Evolutionary conservation across 2,888 invertebrate genomes (phyloP), one percentile per base, ranked within the genome.

Genomic region (Opisthograptis luteolata): DNA sequence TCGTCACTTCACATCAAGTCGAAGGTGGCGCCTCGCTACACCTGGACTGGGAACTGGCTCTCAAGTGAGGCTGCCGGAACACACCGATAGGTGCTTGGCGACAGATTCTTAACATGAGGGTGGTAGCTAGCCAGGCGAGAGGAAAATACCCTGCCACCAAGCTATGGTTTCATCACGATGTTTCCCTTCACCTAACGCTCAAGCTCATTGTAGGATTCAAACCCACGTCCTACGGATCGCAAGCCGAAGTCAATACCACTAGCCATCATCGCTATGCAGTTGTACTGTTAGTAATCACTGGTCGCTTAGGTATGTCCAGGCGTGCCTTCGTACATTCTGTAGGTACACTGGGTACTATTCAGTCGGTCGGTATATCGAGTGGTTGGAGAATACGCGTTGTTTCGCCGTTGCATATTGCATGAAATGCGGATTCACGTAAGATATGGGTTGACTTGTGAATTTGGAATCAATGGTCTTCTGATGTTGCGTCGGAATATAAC

Each of bases 271-370:
- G 20, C 19, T 20, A 24, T 8, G 24, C 35, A 35, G 22, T 14
- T 24, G n/a, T 13, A n/a, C 14, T 17, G 25, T 17, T 17, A 3
- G 17, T 5, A 17, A 3, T 5, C 17, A 22, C 5, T 20, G 12
- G 3, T n/a, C 7, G 47, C 9, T 22, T n/a, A 41, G 28, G 36
- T 24, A 13, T 20, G 35, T 48, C 27, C 27, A 7, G 13, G 4
- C 3, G n/a, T 27, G 10, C 10, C 13, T 19, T 24, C 34, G n/a
- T 36, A 25, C 8, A 31, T 36, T 37, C 31, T 8, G 39, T 44
- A 81, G 79, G 78, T 64, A 51, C 66, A 25, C 9, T 25, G 8
- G 41, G 32, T 45, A 34, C 36, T 41, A 61, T 62, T 60, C 62
- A 64, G 58, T 47, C 41, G 50, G 55, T 62, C 55, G 60, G 56